These are phyloP conservation scores for Corythucha ciliata DNA, from an alignment of 2,888 invertebrate species.

Conservation along the genomic window DNA sequence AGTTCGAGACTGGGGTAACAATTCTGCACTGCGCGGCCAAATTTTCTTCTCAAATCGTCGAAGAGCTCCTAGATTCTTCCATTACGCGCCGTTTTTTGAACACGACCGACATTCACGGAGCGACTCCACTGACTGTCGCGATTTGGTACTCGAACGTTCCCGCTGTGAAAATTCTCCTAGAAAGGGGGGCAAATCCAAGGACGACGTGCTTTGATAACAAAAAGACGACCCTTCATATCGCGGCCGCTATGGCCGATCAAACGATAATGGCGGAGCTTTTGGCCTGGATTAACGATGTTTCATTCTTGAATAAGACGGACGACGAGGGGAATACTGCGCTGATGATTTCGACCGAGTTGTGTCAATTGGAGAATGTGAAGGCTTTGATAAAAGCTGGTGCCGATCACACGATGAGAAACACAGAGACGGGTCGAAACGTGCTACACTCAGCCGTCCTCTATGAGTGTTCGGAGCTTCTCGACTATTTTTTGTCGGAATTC, in stretches of 20 bases:
- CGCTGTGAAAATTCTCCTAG: not conserved
- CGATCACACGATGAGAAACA: not conserved
- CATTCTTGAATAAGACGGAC: no score
- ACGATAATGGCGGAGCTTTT: not conserved
- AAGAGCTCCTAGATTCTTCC: no score
- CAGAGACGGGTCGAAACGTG: not conserved
- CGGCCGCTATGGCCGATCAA: not conserved
- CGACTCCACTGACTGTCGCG: constrained; percentile 3
- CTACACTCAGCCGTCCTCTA: constrained; percentile 2
- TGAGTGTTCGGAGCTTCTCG: not conserved
- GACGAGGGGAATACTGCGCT: no score
- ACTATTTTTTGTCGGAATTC: not conserved
- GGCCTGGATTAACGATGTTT: no score
- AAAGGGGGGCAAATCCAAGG: constrained; percentile 3
- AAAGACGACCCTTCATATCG: constrained; percentile 3
- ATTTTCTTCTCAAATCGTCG: no score
- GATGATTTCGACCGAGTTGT: no score
- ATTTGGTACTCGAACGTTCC: not conserved
- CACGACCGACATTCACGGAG: not conserved
- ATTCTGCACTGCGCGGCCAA: no score
- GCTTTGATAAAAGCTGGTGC: constrained; percentile 9
- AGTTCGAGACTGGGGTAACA: no score
- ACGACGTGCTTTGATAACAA: not conserved
- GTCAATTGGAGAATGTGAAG: not conserved
- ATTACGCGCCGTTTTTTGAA: no score